Conservation (phyloP, 2,797 vertebrate species). For the Xiphophorus birchmanni region DNA sequence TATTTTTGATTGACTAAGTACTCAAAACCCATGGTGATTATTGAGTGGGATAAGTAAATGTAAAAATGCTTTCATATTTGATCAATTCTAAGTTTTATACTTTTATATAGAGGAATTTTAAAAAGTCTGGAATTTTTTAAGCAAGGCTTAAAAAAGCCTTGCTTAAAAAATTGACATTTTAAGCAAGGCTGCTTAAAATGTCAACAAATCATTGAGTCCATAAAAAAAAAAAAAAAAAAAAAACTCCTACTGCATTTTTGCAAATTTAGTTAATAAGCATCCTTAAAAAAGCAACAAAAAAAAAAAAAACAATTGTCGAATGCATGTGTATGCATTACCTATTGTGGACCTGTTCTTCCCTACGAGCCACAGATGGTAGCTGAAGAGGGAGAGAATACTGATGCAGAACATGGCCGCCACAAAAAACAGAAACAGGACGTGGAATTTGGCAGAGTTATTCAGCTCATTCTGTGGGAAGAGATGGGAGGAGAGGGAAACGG, state of each 20-base stretch:
- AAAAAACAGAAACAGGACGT: slow-evolving; percentile 98
- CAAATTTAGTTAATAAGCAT: background rate
- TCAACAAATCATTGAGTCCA: background rate
- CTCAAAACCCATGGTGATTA: background rate
- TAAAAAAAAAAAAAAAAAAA: background rate
- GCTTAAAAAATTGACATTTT: no score
- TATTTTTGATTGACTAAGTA: background rate
- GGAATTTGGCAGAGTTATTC: slow-evolving; percentile 92
- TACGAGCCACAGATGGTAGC: slow-evolving; percentile 98
- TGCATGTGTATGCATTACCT: slow-evolving; percentile 80
- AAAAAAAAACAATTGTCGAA: background rate
- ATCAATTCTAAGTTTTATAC: background rate
- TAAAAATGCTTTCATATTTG: background rate
- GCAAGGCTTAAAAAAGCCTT: no score
- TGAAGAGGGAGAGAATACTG: slow-evolving; percentile 96
- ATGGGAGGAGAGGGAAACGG: slow-evolving; percentile 20
- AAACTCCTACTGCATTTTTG: background rate
- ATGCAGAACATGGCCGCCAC: slow-evolving; percentile 99
- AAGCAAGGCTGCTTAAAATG: background rate
- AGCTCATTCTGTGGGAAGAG: slow-evolving; percentile 85
- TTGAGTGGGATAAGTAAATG: background rate
- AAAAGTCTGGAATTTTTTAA: background rate
- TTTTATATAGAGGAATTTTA: background rate
- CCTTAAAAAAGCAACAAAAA: background rate
- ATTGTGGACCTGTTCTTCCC: slow-evolving; percentile 98